phyloP scores from a whole-genome alignment of 2,797 vertebrate genomes.

The Bucorvus abyssinicus region DNA sequence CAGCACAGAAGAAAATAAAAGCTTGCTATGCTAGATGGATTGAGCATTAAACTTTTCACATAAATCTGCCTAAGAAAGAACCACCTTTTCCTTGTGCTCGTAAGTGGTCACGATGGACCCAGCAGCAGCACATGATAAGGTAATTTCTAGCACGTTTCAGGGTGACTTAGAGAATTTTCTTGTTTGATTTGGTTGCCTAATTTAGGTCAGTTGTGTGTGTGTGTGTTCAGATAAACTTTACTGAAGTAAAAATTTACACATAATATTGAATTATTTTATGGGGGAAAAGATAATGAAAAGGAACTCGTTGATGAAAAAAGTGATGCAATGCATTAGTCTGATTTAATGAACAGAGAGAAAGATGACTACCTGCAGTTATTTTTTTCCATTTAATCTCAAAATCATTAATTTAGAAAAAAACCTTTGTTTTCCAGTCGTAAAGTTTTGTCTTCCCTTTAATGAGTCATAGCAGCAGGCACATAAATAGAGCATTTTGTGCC shows the following conservation, averaged over 20 bases:
- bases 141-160: neutral
- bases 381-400: constrained; percentile 27
- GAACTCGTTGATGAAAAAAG: neutral
- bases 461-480: constrained; percentile 24
- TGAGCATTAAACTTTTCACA: neutral
- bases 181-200: neutral
- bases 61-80: neutral
- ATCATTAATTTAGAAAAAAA: constrained; percentile 1
- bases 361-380: neutral
- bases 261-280: neutral
- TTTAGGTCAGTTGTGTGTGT: neutral
- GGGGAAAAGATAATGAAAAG: neutral
- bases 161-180: neutral
- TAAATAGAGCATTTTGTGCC: constrained; percentile 24
- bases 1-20: neutral
- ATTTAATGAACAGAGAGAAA: neutral
- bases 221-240: neutral
- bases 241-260: neutral
- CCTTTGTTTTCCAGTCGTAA: neutral
- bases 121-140: neutral
- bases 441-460: constrained; percentile 33
- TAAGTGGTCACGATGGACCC: fast-evolving
- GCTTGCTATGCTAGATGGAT: neutral
- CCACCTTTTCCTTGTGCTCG: neutral
- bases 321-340: neutral